Conservation (phyloP, 2,888 invertebrate genomes). For the Heliconius sara region DNA sequence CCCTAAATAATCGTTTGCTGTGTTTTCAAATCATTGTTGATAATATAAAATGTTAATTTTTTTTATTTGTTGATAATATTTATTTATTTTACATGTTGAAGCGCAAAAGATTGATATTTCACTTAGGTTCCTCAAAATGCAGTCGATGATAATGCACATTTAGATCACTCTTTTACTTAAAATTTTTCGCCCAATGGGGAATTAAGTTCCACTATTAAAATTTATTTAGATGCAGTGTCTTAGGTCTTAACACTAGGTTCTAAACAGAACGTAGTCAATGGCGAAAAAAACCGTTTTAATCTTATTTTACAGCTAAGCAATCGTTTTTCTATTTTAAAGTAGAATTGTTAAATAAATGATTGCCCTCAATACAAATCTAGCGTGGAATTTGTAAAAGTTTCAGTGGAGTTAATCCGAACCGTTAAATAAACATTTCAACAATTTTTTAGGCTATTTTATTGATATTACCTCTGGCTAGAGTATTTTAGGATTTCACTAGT, state of each 20-base stretch:
- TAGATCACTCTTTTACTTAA: neutral
- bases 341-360: constrained; percentile 33
- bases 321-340: constrained; percentile 15
- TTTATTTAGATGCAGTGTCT: neutral
- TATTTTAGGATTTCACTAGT: constrained; percentile 23
- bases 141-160: neutral
- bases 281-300: too few species aligned
- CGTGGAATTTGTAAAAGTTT: constrained; percentile 43
- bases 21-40: neutral
- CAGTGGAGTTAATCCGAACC: constrained; percentile 38
- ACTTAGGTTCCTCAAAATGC: neutral
- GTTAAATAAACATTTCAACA: constrained; percentile 46
- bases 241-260: neutral
- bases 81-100: too few species aligned
- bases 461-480: constrained; percentile 32
- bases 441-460: constrained; percentile 43
- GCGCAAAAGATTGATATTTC: too few species aligned
- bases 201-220: neutral
- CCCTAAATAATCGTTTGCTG: neutral
- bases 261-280: too few species aligned
- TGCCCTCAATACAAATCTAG: constrained; percentile 44
- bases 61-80: too few species aligned
- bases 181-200: too few species aligned
- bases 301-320: neutral
- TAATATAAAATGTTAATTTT: too few species aligned